Base-by-base conservation (phyloP, 2,888 invertebrate genomes). In the Hydriomena furcata region DNA sequence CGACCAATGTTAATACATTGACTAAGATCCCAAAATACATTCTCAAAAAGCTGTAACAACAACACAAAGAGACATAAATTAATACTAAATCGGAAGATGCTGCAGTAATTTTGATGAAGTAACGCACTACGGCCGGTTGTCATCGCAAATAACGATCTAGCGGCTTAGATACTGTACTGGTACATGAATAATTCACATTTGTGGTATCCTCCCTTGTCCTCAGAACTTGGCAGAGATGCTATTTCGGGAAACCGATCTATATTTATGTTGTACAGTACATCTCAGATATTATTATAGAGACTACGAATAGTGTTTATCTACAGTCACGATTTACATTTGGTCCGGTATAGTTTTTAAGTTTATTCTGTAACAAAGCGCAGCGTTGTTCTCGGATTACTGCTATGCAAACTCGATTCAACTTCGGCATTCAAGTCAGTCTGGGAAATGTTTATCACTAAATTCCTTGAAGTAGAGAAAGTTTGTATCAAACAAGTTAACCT, bases 171-270 rank as follows among this genome's bases (percentile, higher is more conserved):
- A 74, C 68, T 61, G 37, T 65, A 47, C 52, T 54, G 23, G 62
- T 61, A 63, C 71, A 85, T 85, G 78, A 84, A 87, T 84, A 77
- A 86, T 86, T 84, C 80, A 84, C 66, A 57, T 63, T 63, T 61
- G 60, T 68, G 65, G 68, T 71, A 71, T 75, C 76, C 74, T 78
- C 73, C 73, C 67, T 63, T 61, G 68, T 61, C 68, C 68, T 68
- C 62, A 53, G 34, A 23, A 61, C 69, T 63, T 61, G 58, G 53
- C 61, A 63, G 53, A 46, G 49, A 53, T 30, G 41, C 49, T 47
- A 50, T 46, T 36, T 52, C 35, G 34, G 47, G 41, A 52, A 46
- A 40, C 43, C 30, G 31, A 42, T 52, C 31, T 27, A 43, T 35
- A 37, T 31, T 25, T n/a, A n/a, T n/a, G n/a, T n/a, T 30, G 36